Evolutionary conservation across 2,888 invertebrate genomes (phyloP).

Genomic region (Caenorhabditis sp.): DNA sequence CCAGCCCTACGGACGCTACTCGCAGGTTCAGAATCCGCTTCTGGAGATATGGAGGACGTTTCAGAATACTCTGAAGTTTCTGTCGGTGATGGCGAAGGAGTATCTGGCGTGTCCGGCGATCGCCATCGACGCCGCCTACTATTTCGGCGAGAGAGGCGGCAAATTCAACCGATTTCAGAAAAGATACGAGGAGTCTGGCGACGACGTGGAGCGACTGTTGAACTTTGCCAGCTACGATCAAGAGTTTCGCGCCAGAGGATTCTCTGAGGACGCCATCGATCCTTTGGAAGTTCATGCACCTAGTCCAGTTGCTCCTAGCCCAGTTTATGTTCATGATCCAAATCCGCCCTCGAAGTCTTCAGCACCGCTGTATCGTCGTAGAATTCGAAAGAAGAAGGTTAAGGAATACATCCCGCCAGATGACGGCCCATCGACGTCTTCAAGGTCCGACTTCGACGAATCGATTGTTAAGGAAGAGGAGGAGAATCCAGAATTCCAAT

Average conservation of each 20-base stretch:
- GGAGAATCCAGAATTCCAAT: neutral
- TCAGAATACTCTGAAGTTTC: neutral
- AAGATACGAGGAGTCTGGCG: neutral
- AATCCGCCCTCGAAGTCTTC: no score
- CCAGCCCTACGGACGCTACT: no score
- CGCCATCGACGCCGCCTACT: slow-evolving; percentile 32
- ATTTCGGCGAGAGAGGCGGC: slow-evolving; percentile 18
- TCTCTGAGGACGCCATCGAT: no score
- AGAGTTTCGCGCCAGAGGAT: neutral
- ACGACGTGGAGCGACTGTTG: slow-evolving; percentile 9
- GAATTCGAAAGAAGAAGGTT: no score
- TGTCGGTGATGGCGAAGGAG: slow-evolving; percentile 11
- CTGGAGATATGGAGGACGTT: slow-evolving; percentile 15
- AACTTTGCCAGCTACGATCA: slow-evolving; percentile 10
- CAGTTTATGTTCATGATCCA: no score
- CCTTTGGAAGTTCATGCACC: no score
- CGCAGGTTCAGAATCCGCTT: slow-evolving; percentile 3
- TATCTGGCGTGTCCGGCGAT: slow-evolving; percentile 28
- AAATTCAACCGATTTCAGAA: slow-evolving; percentile 8
- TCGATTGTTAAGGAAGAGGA: neutral
- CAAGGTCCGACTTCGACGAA: neutral
- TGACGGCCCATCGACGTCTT: no score
- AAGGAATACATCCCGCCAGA: no score
- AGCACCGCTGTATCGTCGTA: no score
- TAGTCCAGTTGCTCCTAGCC: no score